These are phyloP conservation scores for Drosophila tristis DNA, from an alignment of 1,140 invertebrate genomes.

Conservation along the genomic window DNA sequence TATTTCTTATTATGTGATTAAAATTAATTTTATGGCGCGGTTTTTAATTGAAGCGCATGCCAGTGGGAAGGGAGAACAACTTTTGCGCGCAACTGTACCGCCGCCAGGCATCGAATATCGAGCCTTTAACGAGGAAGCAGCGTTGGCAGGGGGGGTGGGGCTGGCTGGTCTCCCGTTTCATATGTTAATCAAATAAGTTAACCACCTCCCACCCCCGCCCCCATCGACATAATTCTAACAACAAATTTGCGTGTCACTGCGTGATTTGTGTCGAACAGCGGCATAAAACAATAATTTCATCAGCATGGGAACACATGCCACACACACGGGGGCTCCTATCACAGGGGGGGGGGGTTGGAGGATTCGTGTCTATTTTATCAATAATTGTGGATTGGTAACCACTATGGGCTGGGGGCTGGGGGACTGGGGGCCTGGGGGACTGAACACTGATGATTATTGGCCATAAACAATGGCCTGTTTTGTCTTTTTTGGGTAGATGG, in stretches of 20 bases:
- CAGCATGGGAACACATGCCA: conserved; percentile 49
- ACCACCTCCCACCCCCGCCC: background rate
- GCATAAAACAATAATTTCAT: conserved; percentile 59
- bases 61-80: conserved; percentile 10
- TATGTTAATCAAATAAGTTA: conserved; percentile 36
- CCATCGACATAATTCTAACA: conserved; percentile 72
- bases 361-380: conserved; percentile 72
- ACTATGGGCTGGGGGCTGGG: background rate
- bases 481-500: background rate
- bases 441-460: conserved; percentile 75
- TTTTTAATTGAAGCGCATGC: conserved; percentile 78
- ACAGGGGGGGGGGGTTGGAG: conserved; percentile 10
- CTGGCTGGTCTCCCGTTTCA: conserved; percentile 7
- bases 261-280: conserved; percentile 60
- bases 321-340: background rate
- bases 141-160: too few species aligned
- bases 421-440: background rate
- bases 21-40: conserved; percentile 81
- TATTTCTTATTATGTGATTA: conserved; percentile 81
- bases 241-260: conserved; percentile 73
- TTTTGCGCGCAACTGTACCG: conserved; percentile 36
- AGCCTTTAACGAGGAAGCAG: too few species aligned
- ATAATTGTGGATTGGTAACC: conserved; percentile 53
- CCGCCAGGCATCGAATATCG: too few species aligned
- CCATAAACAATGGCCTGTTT: conserved; percentile 60